These are phyloP conservation scores for Drosophila anceps DNA, from an alignment of 2,888 invertebrate genomes.

Conservation along the genomic window DNA sequence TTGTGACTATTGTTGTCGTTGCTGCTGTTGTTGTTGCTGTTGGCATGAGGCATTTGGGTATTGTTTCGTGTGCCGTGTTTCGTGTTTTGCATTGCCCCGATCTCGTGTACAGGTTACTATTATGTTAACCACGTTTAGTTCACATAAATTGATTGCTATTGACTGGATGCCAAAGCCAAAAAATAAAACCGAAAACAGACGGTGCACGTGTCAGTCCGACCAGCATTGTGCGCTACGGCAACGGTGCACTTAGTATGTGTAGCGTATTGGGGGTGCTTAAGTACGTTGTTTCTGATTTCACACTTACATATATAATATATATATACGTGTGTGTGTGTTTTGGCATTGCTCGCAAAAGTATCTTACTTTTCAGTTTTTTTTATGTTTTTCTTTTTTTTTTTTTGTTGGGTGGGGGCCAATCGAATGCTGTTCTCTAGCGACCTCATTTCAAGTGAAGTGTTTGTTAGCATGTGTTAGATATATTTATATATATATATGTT, in stretches of 20 bases:
- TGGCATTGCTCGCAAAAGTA: constrained; percentile 15
- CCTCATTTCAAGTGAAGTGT: constrained; percentile 33
- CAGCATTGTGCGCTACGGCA: constrained; percentile 42
- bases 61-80: constrained; percentile 39
- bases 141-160: constrained; percentile 69
- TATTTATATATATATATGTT: constrained; percentile 1
- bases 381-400: constrained; percentile 13
- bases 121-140: constrained; percentile 61
- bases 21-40: constrained; percentile 12
- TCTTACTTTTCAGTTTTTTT: constrained; percentile 6
- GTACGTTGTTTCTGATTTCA: constrained; percentile 25
- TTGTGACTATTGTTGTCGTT: constrained; percentile 12
- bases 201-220: constrained; percentile 50
- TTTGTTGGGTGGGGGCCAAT: constrained; percentile 35
- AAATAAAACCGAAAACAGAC: constrained; percentile 23
- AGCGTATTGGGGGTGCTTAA: constrained; percentile 32
- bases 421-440: constrained; percentile 42
- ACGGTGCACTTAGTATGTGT: constrained; percentile 41
- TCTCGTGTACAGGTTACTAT: constrained; percentile 49
- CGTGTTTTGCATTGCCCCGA: constrained; percentile 29
- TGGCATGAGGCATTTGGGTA: constrained; percentile 24
- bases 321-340: neutral
- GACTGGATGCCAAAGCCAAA: constrained; percentile 51
- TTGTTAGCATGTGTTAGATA: constrained; percentile 25
- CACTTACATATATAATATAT: neutral